Evolutionary conservation across 2,113 vertebrate species (phyloP), one percentile per base, ranked within the genome.

Genomic region (Tupaia tana): DNA sequence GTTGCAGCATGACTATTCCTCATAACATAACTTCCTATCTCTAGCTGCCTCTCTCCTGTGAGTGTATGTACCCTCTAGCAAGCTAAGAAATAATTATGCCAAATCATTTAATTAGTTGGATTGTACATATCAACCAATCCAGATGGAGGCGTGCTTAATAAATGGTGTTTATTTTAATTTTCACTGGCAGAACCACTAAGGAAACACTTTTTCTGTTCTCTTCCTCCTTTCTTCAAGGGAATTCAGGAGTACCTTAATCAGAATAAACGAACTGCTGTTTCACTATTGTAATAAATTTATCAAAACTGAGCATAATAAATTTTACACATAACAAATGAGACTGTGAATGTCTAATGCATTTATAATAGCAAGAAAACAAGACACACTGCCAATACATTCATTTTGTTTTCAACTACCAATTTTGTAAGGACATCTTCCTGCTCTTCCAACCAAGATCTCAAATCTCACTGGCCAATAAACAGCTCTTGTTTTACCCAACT

Each of bases 211-310:
- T 9, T 73, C 20, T 88, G 24, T 56, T 82, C n/a, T 80, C 81
- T 90, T n/a, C 4, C 3, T 59, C 12, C 3, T n/a, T 29, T 74
- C 56, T 63, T 75, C 77, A 81, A 78, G 18, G 63, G 43, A 92
- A 96, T 87, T 27, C 18, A 86, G 58, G 90, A 13, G 54, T 31
- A 34, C 54, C 7, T 91, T 89, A 71, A 71, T 77, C 71, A 86
- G 67, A 27, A 93, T 59, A 87, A 95, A 87, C 54, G 77, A 95
- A 12, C 58, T 90, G 63, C 78, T 80, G 8, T 64, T 89, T 82
- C 70, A 79, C 31, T 88, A 80, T 73, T 66, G 52, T 20, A 73
- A 82, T 22, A 86, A 93, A 52, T 86, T 94, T 24, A 95, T 64
- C 58, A 93, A 82, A 75, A 94, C 54, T 87, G 10, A n/a, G 9